A percentile compares a stretch with the other conserved stretches of the same genome.
These are phyloP conservation scores for Mylabris sibirica DNA, from an alignment of 2,888 invertebrate genomes.

Conservation along the genomic window DNA sequence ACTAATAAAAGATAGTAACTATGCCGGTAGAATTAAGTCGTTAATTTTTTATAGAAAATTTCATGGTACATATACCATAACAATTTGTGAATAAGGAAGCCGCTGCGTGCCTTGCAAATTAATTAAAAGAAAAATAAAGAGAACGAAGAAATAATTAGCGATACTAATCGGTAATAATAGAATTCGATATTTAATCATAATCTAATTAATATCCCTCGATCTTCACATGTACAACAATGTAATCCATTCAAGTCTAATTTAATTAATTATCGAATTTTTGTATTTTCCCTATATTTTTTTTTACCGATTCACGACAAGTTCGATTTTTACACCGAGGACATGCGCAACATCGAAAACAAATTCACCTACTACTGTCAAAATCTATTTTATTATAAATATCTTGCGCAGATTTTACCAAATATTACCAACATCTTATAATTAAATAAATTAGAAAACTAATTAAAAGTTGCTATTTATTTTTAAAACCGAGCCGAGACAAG, in stretches of 20 bases:
- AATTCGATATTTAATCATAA: slow-evolving; percentile 2
- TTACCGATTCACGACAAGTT: not conserved
- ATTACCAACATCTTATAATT: not conserved
- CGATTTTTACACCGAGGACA: slow-evolving; percentile 4
- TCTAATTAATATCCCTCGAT: not conserved
- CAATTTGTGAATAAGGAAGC: not conserved
- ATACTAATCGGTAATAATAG: not conserved
- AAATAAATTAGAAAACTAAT: not conserved
- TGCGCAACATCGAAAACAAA: not conserved
- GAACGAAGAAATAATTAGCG: not conserved
- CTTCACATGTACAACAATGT: not conserved
- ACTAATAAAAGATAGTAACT: not conserved
- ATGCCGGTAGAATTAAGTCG: not conserved
- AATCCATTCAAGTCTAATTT: not conserved
- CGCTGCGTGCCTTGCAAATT: not conserved
- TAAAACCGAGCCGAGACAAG: not conserved
- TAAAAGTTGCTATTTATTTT: not conserved
- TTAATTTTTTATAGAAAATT: not conserved
- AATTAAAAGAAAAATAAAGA: not conserved
- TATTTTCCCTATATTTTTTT: not conserved
- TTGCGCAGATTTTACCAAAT: not conserved
- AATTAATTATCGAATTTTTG: not conserved
- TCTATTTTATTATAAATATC: slow-evolving; percentile 6
- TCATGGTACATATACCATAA: slow-evolving; percentile 4
- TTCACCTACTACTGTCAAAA: not conserved